Base-by-base conservation (phyloP, 2,113 vertebrate genomes). In the Echinops telfairi region DNA sequence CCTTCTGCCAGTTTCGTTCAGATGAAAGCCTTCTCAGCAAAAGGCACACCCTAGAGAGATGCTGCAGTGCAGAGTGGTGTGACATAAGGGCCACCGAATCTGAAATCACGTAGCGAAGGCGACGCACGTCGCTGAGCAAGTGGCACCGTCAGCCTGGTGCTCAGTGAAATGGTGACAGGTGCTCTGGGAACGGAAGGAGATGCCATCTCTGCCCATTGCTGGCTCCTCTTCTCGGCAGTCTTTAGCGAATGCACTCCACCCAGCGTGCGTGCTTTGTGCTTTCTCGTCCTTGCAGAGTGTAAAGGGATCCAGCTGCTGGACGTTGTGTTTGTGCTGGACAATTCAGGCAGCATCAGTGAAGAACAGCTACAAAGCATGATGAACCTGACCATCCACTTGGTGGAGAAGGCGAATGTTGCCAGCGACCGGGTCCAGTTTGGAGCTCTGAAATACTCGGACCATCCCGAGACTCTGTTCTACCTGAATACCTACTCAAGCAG, bases 251-350 rank as follows among this genome's bases (percentile, higher is more conserved):
- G 11, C 11, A 2, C 47, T 62, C 17, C 22, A 22, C 23, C 25
- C 43, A 38, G 11, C 66, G 77, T 29, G 4, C 91, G 4, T 91
- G 64, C 86, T 6, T 9, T 17, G 27, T 16, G 36, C n/a, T 89
- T 60, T 92, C 20, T 88, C 80, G 12, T 90, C 47, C 47, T 97
- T 95, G 66, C 96, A 98, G 98, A 97, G 33, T 98, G 98, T 79
- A 94, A 94, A 82, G 96, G 93, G 40, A 97, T 97, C 19, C 77
- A 97, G n/a, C 75, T 83, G 58, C 93, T 98, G 53, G 98, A 98
- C 2, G 33, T 98, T 15, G 97, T 98, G 40, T 98, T 98, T 86
- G 97, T 98, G 80, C 96, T 98, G 85, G 98, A 98, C 83, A 95
- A 96, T 17, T 98, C 98, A 2, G n/a, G 89, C 58, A 98, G 97